These are phyloP conservation scores for Himalopsyche phryganea DNA, from an alignment of 1,140 invertebrate species.

Conservation along the genomic window DNA sequence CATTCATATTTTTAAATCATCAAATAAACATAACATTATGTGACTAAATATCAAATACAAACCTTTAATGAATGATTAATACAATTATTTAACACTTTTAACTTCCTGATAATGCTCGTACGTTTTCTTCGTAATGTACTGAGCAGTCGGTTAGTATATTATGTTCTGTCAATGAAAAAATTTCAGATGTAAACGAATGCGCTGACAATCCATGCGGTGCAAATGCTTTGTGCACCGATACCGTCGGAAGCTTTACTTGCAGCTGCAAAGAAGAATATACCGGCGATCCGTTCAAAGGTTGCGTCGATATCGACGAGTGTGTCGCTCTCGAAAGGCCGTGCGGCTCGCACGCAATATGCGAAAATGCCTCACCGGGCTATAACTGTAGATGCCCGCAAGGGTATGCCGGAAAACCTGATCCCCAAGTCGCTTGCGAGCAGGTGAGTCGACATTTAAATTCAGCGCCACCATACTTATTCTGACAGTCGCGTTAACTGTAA, in stretches of 20 bases:
- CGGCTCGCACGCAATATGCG: slow-evolving; percentile 81
- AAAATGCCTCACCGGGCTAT: slow-evolving; percentile 82
- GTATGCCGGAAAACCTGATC: slow-evolving; percentile 75
- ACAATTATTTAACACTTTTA: neutral
- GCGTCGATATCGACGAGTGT: slow-evolving; percentile 91
- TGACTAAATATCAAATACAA: slow-evolving; percentile 3
- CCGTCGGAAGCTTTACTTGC: slow-evolving; percentile 80
- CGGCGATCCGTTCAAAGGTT: slow-evolving; percentile 78
- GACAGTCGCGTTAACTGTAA: too few species aligned
- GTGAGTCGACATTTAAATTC: too few species aligned
- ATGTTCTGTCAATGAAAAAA: slow-evolving; percentile 23
- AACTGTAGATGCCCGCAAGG: slow-evolving; percentile 86
- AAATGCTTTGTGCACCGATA: slow-evolving; percentile 83
- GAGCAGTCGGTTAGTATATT: slow-evolving; percentile 5
- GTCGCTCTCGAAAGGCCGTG: slow-evolving; percentile 75
- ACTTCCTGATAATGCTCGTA: slow-evolving; percentile 1
- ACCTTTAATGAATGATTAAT: neutral
- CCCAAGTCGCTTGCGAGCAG: slow-evolving; percentile 83
- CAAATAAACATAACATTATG: slow-evolving; percentile 36
- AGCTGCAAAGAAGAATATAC: slow-evolving; percentile 79
- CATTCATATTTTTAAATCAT: slow-evolving; percentile 30
- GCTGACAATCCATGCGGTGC: slow-evolving; percentile 78
- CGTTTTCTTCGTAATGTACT: neutral
- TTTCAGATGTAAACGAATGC: slow-evolving; percentile 85
- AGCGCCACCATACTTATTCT: too few species aligned